These are phyloP conservation scores for Coecobrya sp. DNA, from an alignment of 2,888 invertebrate species.

Conservation along the genomic window DNA sequence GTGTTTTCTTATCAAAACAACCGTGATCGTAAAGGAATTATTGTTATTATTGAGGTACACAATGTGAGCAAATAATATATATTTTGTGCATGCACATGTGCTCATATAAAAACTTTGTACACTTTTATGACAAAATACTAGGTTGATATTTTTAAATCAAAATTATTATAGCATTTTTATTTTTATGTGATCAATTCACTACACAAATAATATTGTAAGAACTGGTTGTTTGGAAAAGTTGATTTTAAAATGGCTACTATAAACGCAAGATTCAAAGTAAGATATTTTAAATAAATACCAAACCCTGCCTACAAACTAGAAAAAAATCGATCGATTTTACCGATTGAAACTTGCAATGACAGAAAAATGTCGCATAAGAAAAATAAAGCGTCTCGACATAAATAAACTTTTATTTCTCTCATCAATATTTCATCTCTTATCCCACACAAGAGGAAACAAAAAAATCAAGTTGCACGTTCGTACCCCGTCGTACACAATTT, in stretches of 20 bases:
- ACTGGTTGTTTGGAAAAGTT: no score
- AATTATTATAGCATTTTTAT: not conserved
- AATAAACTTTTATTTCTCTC: not conserved
- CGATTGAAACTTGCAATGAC: conserved; percentile 38
- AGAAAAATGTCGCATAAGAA: not conserved
- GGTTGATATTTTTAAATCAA: not conserved
- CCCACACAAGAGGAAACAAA: conserved; percentile 27
- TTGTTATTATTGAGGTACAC: conserved; percentile 27
- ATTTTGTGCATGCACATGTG: not conserved
- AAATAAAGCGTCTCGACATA: not conserved
- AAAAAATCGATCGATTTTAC: conserved; percentile 41
- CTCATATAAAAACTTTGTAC: conserved; percentile 1
- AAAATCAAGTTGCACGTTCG: no score
- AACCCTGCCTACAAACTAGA: not conserved
- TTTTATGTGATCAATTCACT: not conserved
- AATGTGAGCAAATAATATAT: conserved; percentile 30
- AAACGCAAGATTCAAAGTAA: not conserved
- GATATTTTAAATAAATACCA: no score
- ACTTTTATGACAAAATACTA: not conserved
- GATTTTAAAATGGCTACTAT: no score
- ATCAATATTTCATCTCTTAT: not conserved
- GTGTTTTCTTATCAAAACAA: conserved; percentile 49
- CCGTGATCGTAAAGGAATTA: not conserved
- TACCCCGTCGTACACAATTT: not conserved
- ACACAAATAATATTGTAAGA: not conserved